These are phyloP conservation scores for Homarus americanus DNA, from an alignment of 1,140 invertebrate genomes.

Conservation along the genomic window DNA sequence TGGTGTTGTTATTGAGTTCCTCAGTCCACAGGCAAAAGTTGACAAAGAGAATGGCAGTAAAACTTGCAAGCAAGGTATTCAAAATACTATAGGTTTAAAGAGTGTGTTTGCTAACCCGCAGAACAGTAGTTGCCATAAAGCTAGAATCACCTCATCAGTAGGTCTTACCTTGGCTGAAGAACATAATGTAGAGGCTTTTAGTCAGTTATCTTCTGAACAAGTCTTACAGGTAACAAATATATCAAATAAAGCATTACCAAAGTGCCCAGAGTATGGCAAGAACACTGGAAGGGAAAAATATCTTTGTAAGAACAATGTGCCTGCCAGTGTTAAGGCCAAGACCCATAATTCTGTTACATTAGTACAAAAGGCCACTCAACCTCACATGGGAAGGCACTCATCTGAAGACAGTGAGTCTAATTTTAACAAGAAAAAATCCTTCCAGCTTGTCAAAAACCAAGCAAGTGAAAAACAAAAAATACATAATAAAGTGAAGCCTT, in stretches of 20 bases:
- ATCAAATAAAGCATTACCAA: neutral
- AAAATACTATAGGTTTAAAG: no score
- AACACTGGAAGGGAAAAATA: no score
- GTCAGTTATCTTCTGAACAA: neutral
- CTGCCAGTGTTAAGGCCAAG: neutral
- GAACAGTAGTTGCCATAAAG: neutral
- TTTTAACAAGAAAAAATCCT: neutral
- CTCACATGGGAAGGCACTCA: neutral
- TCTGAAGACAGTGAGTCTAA: neutral
- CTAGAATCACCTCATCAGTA: neutral
- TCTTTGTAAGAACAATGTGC: no score
- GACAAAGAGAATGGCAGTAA: neutral
- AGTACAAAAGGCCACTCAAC: neutral
- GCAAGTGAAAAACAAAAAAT: neutral
- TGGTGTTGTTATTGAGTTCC: neutral
- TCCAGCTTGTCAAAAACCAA: neutral
- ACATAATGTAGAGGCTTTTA: neutral
- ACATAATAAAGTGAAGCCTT: neutral
- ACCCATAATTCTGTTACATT: neutral
- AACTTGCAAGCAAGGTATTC: neutral
- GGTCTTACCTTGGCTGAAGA: neutral
- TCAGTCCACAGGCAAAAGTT: neutral
- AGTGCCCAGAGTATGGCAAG: no score
- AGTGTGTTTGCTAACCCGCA: no score
- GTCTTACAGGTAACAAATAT: neutral